A percentile compares a stretch with the other conserved stretches of the same genome.
Conservation (phyloP, 2,113 vertebrate species). For the Dolichotis patagonum region DNA sequence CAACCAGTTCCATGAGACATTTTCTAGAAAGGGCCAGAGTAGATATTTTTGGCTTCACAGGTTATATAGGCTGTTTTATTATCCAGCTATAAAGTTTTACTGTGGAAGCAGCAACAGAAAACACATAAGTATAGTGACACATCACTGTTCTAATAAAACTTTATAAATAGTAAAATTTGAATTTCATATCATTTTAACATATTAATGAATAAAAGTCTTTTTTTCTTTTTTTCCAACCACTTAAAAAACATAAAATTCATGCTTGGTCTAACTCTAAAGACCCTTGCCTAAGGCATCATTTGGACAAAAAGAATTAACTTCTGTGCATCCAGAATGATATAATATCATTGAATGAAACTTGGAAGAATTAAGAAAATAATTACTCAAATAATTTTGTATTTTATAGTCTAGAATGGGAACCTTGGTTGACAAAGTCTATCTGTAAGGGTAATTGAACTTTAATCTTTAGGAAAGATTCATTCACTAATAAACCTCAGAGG, state of each 20-base stretch:
- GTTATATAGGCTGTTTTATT: neutral
- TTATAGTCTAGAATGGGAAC: neutral
- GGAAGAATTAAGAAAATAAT: neutral
- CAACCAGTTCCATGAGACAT: neutral
- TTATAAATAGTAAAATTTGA: neutral
- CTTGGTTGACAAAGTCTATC: neutral
- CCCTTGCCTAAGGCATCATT: neutral
- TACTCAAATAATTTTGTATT: constrained; percentile 22
- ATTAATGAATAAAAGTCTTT: neutral
- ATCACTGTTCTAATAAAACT: neutral
- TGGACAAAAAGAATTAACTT: neutral
- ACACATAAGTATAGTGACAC: neutral
- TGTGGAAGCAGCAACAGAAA: neutral
- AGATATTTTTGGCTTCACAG: neutral
- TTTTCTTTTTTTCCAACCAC: neutral
- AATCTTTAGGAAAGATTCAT: constrained; percentile 15
- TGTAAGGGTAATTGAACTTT: neutral
- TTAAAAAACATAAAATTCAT: constrained; percentile 27
- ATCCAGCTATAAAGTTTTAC: neutral
- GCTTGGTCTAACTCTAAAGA: neutral
- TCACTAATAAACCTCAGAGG: neutral
- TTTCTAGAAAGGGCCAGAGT: neutral
- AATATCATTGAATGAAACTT: neutral
- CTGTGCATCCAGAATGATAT: neutral
- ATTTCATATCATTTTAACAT: neutral